Evolutionary conservation across 2,888 invertebrate genomes (phyloP), one percentile per base, ranked within the genome.

Genomic region (Caenorhabditis sinica): DNA sequence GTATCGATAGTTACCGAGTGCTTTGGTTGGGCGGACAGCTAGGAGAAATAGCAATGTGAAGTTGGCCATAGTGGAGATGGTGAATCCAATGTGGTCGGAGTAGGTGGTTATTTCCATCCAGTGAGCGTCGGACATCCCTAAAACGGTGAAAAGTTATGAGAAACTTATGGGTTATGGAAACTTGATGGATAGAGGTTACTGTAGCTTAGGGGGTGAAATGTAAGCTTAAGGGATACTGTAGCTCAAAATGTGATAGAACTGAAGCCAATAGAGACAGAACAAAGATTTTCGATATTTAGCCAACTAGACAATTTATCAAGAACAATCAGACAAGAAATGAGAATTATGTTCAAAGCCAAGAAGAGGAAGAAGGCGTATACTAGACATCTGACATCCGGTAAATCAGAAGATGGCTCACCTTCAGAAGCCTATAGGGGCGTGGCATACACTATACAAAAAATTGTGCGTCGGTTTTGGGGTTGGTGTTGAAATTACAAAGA

Each of bases 81-180:
- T 30, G 58, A 75, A 71, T 5, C 82, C 82, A 20, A 82, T 17
- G 23, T 71, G 49, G 13, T 45, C 71, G 17, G 71, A 63, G 33
- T 56, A 56, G 6, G 69, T 65, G 3, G 82, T 82, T 43, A 76
- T 75, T 15, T 63, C 43, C n/a, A 82, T 58, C 82, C 82, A 82
- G 56, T 53, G 51, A 58, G 33, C 23, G 28, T 79, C 79, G 8
- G 79, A 69, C 79, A 79, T 79, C 28, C 15, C 15, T 28, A 2
- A 15, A 5, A 53, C 53, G 11, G 6, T 8, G 23, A 49, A 49
- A 36, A 36, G 33, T 36, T 36, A 36, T 4, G 33, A 36, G 9
- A 33, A 33, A 33, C 8, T 33, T 33, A 33, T 33, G 33, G 33
- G 40, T 40, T 11, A 13, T 2, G 8, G 13, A 40, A 40, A 40